These are phyloP conservation scores for Chironomus tepperi DNA, from an alignment of 1,140 invertebrate genomes.

Conservation along the genomic window DNA sequence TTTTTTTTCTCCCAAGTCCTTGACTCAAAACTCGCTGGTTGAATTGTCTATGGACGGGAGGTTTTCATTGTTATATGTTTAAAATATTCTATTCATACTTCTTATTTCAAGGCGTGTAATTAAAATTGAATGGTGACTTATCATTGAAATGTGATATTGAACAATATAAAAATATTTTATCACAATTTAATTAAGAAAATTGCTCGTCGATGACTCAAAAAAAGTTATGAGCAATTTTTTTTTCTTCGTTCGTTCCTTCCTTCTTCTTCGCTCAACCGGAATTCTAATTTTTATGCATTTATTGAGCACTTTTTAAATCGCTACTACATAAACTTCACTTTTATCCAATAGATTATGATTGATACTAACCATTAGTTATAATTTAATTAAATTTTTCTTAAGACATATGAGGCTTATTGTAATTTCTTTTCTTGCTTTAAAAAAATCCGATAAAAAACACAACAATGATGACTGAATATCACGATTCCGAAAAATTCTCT, in stretches of 20 bases:
- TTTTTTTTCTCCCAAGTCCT: background rate
- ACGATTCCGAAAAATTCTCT: background rate
- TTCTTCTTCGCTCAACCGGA: background rate
- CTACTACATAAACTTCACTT: background rate
- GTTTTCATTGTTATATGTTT: no score
- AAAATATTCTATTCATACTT: no score
- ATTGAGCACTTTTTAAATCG: background rate
- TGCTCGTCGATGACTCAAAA: background rate
- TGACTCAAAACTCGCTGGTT: background rate
- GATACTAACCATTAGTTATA: background rate
- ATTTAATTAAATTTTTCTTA: background rate
- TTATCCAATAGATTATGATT: background rate
- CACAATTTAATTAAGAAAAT: constrained; percentile 9
- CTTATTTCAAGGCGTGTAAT: no score
- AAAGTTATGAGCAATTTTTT: background rate
- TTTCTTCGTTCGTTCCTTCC: background rate
- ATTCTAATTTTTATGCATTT: background rate
- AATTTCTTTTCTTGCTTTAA: background rate
- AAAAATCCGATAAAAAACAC: constrained; percentile 8
- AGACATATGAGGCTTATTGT: constrained; percentile 1
- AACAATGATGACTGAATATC: constrained; percentile 8
- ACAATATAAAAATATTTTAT: background rate
- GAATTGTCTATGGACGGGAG: no score
- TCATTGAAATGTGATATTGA: no score
- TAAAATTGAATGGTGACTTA: no score